Percentiles rank a stretch among this genome's conserved stretches.
These are phyloP conservation scores for Bryconaethiops microstoma DNA, from an alignment of 2,797 vertebrate genomes.

Conservation along the genomic window DNA sequence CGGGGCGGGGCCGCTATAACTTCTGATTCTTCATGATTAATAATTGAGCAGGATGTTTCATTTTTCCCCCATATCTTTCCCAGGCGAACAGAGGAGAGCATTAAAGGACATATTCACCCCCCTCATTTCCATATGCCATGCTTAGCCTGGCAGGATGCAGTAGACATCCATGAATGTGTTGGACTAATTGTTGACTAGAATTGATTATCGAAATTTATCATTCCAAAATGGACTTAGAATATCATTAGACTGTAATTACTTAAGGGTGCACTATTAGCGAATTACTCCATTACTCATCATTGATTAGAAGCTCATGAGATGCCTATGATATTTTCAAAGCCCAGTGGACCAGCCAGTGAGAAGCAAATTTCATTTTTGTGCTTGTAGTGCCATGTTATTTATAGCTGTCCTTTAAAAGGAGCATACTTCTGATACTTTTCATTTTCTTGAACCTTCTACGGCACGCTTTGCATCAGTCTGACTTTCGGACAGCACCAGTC, in stretches of 20 bases:
- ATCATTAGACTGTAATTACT: conserved; percentile 58
- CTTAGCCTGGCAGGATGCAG: background rate
- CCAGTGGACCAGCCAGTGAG: conserved; percentile 17
- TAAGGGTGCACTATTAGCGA: conserved; percentile 56
- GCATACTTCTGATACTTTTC: background rate
- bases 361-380: conserved; percentile 7
- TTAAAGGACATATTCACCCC: background rate
- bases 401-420: background rate
- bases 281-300: conserved; percentile 56
- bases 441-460: background rate
- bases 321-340: conserved; percentile 25
- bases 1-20: background rate
- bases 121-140: background rate
- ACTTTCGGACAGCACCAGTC: background rate
- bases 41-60: conserved; percentile 6
- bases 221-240: conserved; percentile 47
- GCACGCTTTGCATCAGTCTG: background rate
- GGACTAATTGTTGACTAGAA: conserved; percentile 29
- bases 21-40: background rate
- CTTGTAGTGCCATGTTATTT: background rate
- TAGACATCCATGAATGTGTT: background rate
- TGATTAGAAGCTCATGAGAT: conserved; percentile 57
- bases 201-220: conserved; percentile 46
- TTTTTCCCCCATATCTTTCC: background rate
- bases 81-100: background rate